Conservation (phyloP, 2,797 vertebrate genomes). For the Sebastes cheni region DNA sequence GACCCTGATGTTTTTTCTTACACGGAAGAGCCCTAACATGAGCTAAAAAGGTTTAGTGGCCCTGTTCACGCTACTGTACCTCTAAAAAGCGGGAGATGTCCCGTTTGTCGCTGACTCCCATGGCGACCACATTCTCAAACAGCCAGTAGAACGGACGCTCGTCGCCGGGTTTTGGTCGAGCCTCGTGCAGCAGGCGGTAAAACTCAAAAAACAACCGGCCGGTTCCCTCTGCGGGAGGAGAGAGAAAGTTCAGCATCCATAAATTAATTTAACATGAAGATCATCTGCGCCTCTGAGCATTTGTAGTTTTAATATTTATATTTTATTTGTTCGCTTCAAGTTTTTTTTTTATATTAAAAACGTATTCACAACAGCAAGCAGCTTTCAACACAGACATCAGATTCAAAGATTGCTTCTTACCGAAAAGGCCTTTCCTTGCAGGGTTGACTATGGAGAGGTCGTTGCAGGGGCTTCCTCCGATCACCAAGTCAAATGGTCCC, state of each 20-base stretch:
- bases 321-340: neutral
- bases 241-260: neutral
- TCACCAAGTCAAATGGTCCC: slow-evolving; percentile 96
- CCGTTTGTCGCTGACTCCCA: slow-evolving; percentile 94
- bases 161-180: slow-evolving; percentile 89
- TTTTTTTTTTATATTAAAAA: neutral
- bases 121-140: slow-evolving; percentile 96
- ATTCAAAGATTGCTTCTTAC: slow-evolving; percentile 69
- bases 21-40: neutral
- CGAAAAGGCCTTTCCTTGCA: slow-evolving; percentile 91
- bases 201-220: slow-evolving; percentile 95
- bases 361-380: neutral
- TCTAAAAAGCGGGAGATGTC: slow-evolving; percentile 95
- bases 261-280: neutral
- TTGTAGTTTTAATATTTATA: neutral
- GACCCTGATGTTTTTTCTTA: neutral
- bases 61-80: slow-evolving; percentile 71
- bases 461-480: slow-evolving; percentile 93
- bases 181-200: slow-evolving; percentile 91
- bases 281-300: neutral
- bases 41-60: neutral
- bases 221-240: slow-evolving; percentile 84
- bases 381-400: neutral
- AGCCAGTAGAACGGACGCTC: slow-evolving; percentile 96
- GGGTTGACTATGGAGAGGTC: slow-evolving; percentile 93